Conservation (phyloP, 53 echinoderm and acorn worm genomes). For the Mesocentrotus franciscanus region DNA sequence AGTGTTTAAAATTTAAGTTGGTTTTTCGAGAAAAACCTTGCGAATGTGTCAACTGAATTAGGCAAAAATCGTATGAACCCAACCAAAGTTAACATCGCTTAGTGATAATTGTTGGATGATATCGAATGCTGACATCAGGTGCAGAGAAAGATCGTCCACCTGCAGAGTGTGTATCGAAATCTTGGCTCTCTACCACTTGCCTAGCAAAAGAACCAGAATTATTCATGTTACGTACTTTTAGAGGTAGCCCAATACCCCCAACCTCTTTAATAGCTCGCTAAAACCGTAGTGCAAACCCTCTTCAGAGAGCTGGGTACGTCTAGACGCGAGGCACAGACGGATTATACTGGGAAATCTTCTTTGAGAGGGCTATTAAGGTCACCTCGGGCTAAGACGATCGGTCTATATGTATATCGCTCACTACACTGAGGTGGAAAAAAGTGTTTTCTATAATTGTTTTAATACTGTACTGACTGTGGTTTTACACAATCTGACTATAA, state of each 20-base stretch:
- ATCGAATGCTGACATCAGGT: neutral
- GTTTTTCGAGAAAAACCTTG: too few species aligned
- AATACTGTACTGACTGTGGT: neutral
- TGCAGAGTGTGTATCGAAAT: neutral
- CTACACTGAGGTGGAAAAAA: neutral
- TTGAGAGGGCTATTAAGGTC: neutral
- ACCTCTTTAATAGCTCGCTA: neutral
- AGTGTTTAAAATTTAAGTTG: too few species aligned
- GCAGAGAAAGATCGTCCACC: slow-evolving; percentile 11
- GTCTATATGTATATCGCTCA: neutral
- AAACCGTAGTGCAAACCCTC: neutral
- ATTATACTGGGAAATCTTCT: neutral
- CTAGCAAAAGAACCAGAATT: neutral
- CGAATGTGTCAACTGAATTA: too few species aligned
- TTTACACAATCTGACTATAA: neutral
- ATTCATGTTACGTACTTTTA: slow-evolving; percentile 11
- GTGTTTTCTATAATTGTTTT: neutral
- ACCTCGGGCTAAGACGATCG: neutral
- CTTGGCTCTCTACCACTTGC: neutral
- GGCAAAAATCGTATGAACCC: neutral
- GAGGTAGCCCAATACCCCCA: neutral
- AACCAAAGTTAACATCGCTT: neutral
- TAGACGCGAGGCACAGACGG: neutral
- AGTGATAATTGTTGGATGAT: neutral
- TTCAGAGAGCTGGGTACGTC: neutral